Conservation (phyloP, 1,140 invertebrate species). For the Penaeus vannamei region DNA sequence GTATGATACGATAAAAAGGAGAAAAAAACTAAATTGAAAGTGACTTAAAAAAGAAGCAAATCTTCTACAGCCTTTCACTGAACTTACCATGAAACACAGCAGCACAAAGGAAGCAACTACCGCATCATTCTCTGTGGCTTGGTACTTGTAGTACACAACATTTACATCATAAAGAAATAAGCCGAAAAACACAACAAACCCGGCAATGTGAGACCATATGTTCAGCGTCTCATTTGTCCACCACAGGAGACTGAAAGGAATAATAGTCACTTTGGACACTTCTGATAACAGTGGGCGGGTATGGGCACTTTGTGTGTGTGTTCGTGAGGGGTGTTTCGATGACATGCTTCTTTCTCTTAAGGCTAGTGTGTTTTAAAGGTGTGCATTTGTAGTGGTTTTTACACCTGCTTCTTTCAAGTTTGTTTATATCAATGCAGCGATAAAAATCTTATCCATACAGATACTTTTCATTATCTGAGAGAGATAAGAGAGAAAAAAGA, state of each 20-base stretch:
- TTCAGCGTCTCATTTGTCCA: slow-evolving; percentile 60
- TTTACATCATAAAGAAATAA: slow-evolving; percentile 50
- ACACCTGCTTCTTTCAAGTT: too few species aligned
- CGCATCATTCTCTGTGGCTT: slow-evolving; percentile 40
- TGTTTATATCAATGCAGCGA: too few species aligned
- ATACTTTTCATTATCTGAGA: too few species aligned
- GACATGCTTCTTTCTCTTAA: too few species aligned
- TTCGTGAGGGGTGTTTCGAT: too few species aligned
- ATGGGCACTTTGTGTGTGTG: neutral
- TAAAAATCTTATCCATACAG: too few species aligned
- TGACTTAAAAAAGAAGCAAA: neutral
- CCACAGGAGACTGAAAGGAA: slow-evolving; percentile 43
- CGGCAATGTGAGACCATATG: slow-evolving; percentile 49
- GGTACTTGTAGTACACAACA: slow-evolving; percentile 48
- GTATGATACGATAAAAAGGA: too few species aligned
- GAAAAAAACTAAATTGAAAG: neutral
- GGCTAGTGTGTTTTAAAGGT: too few species aligned
- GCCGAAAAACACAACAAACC: slow-evolving; percentile 49
- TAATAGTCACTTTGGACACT: neutral
- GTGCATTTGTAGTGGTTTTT: too few species aligned
- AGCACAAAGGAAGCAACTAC: slow-evolving; percentile 54
- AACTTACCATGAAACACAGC: slow-evolving; percentile 56
- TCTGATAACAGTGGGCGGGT: neutral
- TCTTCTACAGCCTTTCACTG: neutral
- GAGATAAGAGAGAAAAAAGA: too few species aligned